These are phyloP conservation scores for Sander vitreus DNA, from an alignment of 2,113 vertebrate species.

Conservation along the genomic window DNA sequence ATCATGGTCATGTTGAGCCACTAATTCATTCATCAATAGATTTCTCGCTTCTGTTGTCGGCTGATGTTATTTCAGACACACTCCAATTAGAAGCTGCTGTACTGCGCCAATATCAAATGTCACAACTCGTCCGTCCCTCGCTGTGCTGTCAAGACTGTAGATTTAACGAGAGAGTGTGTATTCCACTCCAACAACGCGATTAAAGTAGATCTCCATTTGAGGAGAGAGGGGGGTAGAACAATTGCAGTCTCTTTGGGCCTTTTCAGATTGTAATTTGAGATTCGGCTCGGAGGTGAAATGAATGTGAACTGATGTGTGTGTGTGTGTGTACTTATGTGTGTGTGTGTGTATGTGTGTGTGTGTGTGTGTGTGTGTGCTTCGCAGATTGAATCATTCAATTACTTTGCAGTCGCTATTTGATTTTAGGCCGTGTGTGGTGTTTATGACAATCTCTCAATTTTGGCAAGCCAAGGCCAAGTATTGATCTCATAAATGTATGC, in stretches of 20 bases:
- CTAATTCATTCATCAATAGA: slow-evolving; percentile 29
- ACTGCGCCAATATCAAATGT: slow-evolving; percentile 45
- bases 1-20: slow-evolving; percentile 27
- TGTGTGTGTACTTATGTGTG: not conserved
- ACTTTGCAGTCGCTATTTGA: slow-evolving; percentile 51
- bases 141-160: slow-evolving; percentile 33
- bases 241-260: slow-evolving; percentile 35
- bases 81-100: slow-evolving; percentile 46
- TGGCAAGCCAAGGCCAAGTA: slow-evolving; percentile 15
- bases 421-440: slow-evolving; percentile 16
- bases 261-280: slow-evolving; percentile 70
- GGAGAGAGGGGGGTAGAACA: slow-evolving; percentile 39
- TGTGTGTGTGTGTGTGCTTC: slow-evolving; percentile 29
- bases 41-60: slow-evolving; percentile 32
- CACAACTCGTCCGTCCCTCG: slow-evolving; percentile 29
- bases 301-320: slow-evolving; percentile 62
- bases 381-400: slow-evolving; percentile 72
- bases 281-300: slow-evolving; percentile 64
- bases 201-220: slow-evolving; percentile 65
- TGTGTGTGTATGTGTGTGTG: slow-evolving; percentile 29
- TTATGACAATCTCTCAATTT: slow-evolving; percentile 43
- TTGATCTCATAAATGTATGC: slow-evolving; percentile 29
- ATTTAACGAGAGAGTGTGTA: slow-evolving; percentile 40
- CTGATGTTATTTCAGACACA: slow-evolving; percentile 48
- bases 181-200: slow-evolving; percentile 54